These are phyloP conservation scores for Copsychus sechellarum DNA, from an alignment of 2,113 vertebrate species.

Conservation along the genomic window DNA sequence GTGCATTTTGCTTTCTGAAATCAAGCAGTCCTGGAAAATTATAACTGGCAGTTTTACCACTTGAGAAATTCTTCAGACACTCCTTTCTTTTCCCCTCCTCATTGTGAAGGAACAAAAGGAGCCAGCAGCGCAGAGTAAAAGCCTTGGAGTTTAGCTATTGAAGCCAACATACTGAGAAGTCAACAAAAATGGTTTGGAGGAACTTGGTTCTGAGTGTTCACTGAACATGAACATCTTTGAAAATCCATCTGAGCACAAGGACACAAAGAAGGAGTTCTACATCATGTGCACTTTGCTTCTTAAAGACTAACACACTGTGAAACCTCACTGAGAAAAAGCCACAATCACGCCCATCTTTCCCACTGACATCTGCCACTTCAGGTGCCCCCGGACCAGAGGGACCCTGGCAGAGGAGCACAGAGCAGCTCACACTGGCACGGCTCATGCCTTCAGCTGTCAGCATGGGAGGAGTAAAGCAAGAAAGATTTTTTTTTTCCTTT, in stretches of 20 bases:
- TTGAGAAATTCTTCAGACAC: neutral
- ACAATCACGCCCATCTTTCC: neutral
- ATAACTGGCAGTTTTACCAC: neutral
- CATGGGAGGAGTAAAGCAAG: neutral
- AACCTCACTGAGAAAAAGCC: neutral
- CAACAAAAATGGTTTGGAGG: neutral
- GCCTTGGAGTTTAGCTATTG: neutral
- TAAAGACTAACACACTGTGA: neutral
- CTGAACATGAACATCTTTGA: neutral
- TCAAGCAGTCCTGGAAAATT: neutral
- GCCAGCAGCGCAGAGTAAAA: neutral
- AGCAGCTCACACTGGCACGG: rapidly evolving
- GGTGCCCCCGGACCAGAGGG: neutral
- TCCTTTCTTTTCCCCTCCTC: neutral
- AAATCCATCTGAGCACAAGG: neutral
- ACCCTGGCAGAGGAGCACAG: neutral
- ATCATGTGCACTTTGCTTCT: neutral
- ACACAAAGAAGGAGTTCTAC: neutral
- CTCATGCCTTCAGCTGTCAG: neutral
- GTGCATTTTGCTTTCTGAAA: neutral
- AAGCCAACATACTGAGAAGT: neutral
- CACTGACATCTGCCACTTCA: neutral
- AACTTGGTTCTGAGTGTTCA: neutral
- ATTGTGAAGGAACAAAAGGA: neutral
- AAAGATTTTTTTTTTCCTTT: neutral